phyloP scores from a whole-genome alignment of 2,797 vertebrate genomes.

The Fratercula arctica region DNA sequence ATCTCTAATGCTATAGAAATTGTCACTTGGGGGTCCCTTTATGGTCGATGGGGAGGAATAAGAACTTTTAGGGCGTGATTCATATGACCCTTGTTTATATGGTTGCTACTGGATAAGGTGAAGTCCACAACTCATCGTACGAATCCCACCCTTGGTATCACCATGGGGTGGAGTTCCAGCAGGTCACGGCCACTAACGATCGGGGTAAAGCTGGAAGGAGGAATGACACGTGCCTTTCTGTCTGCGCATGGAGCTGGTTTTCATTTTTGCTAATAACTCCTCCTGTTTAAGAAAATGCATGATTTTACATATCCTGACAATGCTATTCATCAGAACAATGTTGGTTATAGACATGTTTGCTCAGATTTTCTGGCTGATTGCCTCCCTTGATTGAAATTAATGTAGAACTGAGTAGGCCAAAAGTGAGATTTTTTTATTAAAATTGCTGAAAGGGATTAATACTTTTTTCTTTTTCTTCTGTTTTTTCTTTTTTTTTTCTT shows the following conservation, averaged over 20 bases:
- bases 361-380: neutral
- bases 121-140: neutral
- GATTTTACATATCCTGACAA: neutral
- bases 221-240: neutral
- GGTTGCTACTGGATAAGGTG: neutral
- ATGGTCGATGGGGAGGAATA: neutral
- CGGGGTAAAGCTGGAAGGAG: neutral
- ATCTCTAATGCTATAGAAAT: neutral
- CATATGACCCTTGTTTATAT: neutral
- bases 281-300: neutral
- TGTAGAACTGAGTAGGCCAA: neutral
- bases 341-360: neutral
- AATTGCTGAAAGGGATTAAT: neutral
- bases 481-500: neutral
- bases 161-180: neutral
- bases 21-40: neutral
- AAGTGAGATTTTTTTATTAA: neutral
- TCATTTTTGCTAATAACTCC: neutral
- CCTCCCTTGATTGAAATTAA: neutral
- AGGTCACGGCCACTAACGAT: rapidly evolving
- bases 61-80: neutral
- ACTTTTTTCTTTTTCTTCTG: neutral
- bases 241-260: neutral
- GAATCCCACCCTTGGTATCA: neutral
- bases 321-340: neutral